phyloP scores from a whole-genome alignment of 2,888 invertebrate species.

The Lasioglossum vierecki region DNA sequence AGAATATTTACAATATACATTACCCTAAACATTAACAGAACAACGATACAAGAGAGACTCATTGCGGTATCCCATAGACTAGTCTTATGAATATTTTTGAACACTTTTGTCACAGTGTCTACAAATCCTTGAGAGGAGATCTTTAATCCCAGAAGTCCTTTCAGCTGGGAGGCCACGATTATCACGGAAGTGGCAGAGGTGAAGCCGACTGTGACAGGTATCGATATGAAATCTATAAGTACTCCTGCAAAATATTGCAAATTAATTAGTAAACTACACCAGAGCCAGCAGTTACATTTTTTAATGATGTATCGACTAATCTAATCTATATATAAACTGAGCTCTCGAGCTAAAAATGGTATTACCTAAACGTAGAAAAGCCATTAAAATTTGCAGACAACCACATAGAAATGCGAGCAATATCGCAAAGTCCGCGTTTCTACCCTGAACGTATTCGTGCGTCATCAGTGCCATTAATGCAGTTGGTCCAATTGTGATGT shows the following conservation, averaged over 20 bases:
- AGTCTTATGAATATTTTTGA: conserved; percentile 88
- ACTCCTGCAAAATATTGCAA: conserved; percentile 87
- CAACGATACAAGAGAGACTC: conserved; percentile 89
- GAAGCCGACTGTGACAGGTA: conserved; percentile 95
- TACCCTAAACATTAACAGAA: conserved; percentile 91
- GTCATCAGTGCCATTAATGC: conserved; percentile 98
- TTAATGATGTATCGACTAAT: background rate
- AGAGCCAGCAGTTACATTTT: background rate
- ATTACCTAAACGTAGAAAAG: conserved; percentile 91
- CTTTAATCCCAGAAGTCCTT: conserved; percentile 89
- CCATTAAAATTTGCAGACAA: conserved; percentile 92
- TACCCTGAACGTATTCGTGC: conserved; percentile 89
- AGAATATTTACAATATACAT: conserved; percentile 83
- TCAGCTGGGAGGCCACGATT: conserved; percentile 93
- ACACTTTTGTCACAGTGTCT: conserved; percentile 89
- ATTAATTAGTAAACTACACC: background rate
- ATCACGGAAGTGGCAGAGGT: conserved; percentile 96
- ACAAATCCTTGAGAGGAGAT: conserved; percentile 91
- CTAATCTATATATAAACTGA: too few relatives aligned
- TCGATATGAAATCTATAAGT: conserved; percentile 94
- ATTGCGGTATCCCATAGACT: conserved; percentile 89
- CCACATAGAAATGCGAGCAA: conserved; percentile 93
- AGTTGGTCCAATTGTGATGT: conserved; percentile 95
- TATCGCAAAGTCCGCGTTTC: conserved; percentile 91
- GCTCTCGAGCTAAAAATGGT: too few relatives aligned